Percentiles rank a stretch among this genome's conserved stretches.
These are phyloP conservation scores for Lycopodina hypogea DNA, from an alignment of 37 sponge, comb jelly and placozoan genomes.

Conservation along the genomic window DNA sequence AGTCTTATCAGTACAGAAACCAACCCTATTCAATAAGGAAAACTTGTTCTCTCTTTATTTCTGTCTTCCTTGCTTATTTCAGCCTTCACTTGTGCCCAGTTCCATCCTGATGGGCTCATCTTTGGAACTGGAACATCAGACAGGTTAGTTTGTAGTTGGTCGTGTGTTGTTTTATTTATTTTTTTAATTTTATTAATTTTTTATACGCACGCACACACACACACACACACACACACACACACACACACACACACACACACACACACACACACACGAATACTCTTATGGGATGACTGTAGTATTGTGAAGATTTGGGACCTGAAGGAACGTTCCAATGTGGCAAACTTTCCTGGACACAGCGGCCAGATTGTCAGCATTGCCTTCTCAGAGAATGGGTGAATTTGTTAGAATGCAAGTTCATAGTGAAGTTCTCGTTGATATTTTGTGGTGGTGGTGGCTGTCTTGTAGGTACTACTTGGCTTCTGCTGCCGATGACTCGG, in stretches of 20 bases:
- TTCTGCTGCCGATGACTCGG: constrained; percentile 90
- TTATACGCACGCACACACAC: not conserved
- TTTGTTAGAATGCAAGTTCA: not conserved
- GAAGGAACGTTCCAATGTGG: constrained; percentile 95
- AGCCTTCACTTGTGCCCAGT: constrained; percentile 95
- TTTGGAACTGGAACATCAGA: constrained; percentile 98
- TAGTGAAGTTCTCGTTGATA: not conserved
- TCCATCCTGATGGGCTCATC: constrained; percentile 99
- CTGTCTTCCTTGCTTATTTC: not conserved
- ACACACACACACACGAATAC: no score
- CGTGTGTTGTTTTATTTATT: constrained; percentile 2
- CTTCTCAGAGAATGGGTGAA: constrained; percentile 99
- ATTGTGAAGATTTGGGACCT: constrained; percentile 98
- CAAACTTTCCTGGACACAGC: constrained; percentile 96
- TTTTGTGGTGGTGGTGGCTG: not conserved
- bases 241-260: no score
- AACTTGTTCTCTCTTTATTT: not conserved
- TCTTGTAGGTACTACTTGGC: constrained; percentile 93
- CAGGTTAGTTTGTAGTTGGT: constrained; percentile 35
- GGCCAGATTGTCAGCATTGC: constrained; percentile 88
- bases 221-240: not conserved
- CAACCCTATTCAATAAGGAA: no score
- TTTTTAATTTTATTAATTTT: not conserved
- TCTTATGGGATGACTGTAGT: constrained; percentile 24
- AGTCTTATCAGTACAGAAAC: not conserved